phyloP scores from a whole-genome alignment of 2,113 vertebrate genomes.

The Malurus alboscapulatus region DNA sequence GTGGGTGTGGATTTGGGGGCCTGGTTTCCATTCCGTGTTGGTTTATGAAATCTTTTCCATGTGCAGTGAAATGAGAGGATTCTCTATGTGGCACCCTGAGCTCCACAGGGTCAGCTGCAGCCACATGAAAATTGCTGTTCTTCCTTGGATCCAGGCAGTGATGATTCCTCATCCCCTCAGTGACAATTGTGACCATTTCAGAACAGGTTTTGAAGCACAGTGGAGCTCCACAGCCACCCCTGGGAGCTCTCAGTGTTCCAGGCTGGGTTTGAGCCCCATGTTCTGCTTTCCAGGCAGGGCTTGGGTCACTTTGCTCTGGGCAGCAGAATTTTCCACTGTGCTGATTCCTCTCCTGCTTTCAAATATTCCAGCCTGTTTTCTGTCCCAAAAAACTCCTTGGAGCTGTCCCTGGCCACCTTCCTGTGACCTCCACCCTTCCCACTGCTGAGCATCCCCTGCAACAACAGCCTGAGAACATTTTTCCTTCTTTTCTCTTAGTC shows the following conservation, averaged over 20 bases:
- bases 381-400: neutral
- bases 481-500: neutral
- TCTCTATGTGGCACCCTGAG: neutral
- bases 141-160: neutral
- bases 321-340: neutral
- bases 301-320: neutral
- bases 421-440: neutral
- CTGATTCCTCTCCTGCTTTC: neutral
- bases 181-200: neutral
- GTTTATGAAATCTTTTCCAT: neutral
- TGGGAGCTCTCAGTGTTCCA: rapidly evolving
- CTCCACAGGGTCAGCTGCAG: neutral
- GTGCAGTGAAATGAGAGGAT: neutral
- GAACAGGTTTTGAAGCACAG: too few relatives aligned
- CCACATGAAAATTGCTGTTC: neutral
- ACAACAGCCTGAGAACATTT: neutral
- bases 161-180: neutral
- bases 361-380: neutral
- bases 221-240: neutral
- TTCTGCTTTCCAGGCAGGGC: neutral
- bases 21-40: neutral
- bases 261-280: too few relatives aligned
- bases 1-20: neutral
- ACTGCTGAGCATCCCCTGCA: rapidly evolving
- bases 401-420: neutral